phyloP scores from a whole-genome alignment of 2,113 vertebrate species.

The Calidris pugnax region DNA sequence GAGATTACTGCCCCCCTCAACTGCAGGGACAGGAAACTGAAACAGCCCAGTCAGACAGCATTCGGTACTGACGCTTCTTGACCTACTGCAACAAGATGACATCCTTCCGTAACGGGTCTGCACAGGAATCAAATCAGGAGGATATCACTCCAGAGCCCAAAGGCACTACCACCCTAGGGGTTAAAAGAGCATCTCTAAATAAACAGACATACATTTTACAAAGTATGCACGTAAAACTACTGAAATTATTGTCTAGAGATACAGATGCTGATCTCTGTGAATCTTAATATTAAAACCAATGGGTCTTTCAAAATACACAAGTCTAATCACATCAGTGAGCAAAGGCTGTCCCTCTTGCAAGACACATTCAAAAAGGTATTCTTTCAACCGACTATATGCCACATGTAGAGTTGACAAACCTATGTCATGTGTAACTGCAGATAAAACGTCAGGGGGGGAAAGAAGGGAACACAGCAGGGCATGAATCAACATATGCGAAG shows the following conservation, averaged over 20 bases:
- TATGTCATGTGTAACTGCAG: not conserved
- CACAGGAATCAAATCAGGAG: not conserved
- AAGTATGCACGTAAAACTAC: not conserved
- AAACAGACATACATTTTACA: not conserved
- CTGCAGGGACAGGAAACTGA: not conserved
- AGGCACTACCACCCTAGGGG: rapidly evolving
- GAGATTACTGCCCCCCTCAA: not conserved
- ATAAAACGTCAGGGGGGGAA: not conserved
- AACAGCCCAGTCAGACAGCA: not conserved
- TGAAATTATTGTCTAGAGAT: not conserved
- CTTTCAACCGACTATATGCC: not conserved
- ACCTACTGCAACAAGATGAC: not conserved
- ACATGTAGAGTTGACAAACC: not conserved
- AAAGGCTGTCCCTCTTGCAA: not conserved
- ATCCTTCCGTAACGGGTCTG: not conserved
- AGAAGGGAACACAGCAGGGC: not conserved
- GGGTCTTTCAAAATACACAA: not conserved
- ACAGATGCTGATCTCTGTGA: not conserved
- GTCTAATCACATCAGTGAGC: not conserved
- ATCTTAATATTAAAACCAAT: not conserved
- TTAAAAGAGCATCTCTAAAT: not conserved
- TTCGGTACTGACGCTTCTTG: not conserved
- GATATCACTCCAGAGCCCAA: not conserved
- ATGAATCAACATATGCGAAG: not conserved
- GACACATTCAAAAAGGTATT: not conserved